A percentile compares a stretch with the other conserved stretches of the same genome.
Conservation (phyloP, 2,113 vertebrate genomes). For the Ibidorhyncha struthersii region DNA sequence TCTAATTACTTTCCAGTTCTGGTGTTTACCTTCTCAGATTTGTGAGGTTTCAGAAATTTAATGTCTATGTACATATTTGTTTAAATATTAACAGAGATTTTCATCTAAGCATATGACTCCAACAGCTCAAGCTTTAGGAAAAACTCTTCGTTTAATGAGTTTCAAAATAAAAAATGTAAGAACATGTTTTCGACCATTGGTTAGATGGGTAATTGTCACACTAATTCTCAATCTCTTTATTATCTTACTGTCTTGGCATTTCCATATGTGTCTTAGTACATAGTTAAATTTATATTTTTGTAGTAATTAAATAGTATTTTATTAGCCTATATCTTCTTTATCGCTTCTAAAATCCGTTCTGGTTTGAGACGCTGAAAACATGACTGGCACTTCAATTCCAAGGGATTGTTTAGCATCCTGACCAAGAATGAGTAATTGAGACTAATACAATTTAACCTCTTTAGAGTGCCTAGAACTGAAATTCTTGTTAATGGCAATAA, state of each 20-base stretch:
- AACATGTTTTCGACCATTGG: not conserved
- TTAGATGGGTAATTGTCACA: not conserved
- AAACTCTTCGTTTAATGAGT: slow-evolving; percentile 23
- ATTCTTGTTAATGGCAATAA: slow-evolving; percentile 43
- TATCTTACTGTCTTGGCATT: not conserved
- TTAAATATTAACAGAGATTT: slow-evolving; percentile 32
- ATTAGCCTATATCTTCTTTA: slow-evolving; percentile 29
- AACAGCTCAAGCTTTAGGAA: not conserved
- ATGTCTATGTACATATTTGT: not conserved
- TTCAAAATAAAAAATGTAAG: not conserved
- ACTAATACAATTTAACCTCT: slow-evolving; percentile 21
- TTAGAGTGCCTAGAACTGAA: slow-evolving; percentile 30
- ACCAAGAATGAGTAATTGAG: slow-evolving; percentile 1
- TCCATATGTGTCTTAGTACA: not conserved
- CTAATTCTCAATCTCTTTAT: not conserved
- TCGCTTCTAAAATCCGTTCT: not conserved
- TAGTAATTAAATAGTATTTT: slow-evolving; percentile 30
- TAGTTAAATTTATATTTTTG: not conserved
- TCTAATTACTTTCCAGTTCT: not conserved
- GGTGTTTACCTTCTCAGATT: not conserved
- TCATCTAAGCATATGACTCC: not conserved
- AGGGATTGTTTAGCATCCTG: not conserved
- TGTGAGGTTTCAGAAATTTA: not conserved
- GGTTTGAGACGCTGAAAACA: not conserved
- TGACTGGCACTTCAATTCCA: not conserved